These are phyloP conservation scores for Pseudomyrmex pallidus DNA, from an alignment of 1,140 invertebrate species.

Conservation along the genomic window DNA sequence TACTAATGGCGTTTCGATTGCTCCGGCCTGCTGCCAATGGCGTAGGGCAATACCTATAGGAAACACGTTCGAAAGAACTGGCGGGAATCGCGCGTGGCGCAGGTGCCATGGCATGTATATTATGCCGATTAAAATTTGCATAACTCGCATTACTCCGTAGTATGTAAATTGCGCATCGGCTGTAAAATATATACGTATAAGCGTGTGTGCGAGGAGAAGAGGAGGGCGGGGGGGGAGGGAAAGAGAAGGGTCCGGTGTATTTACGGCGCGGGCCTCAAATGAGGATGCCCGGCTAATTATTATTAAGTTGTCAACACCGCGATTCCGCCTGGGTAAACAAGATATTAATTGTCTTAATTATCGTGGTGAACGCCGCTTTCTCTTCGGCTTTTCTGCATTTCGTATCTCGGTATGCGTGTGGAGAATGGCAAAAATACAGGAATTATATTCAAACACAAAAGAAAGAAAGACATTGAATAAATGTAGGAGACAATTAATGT, in stretches of 20 bases:
- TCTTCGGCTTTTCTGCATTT: neutral
- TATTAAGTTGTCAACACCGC: conserved; percentile 57
- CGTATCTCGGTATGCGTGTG: neutral
- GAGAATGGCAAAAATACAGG: neutral
- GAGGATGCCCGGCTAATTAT: conserved; percentile 38
- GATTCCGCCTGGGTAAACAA: conserved; percentile 37
- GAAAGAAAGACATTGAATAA: no score
- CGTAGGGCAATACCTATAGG: conserved; percentile 28
- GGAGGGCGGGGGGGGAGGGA: neutral
- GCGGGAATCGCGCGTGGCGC: conserved; percentile 9
- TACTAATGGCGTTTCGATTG: conserved; percentile 74
- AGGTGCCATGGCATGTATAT: conserved; percentile 49
- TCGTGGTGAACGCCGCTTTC: neutral
- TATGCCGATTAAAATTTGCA: conserved; percentile 60
- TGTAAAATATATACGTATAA: conserved; percentile 48
- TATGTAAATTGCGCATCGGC: conserved; percentile 55
- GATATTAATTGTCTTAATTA: conserved; percentile 50
- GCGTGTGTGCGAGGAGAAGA: conserved; percentile 19
- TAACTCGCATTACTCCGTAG: conserved; percentile 57
- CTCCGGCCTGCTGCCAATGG: conserved; percentile 42
- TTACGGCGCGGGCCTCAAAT: conserved; percentile 34
- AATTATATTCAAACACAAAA: neutral
- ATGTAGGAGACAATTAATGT: no score
- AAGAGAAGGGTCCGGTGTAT: conserved; percentile 3
- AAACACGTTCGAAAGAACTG: neutral